Evolutionary conservation across 2,888 invertebrate species (phyloP).

Genomic region (Dicyrtoma fusca): DNA sequence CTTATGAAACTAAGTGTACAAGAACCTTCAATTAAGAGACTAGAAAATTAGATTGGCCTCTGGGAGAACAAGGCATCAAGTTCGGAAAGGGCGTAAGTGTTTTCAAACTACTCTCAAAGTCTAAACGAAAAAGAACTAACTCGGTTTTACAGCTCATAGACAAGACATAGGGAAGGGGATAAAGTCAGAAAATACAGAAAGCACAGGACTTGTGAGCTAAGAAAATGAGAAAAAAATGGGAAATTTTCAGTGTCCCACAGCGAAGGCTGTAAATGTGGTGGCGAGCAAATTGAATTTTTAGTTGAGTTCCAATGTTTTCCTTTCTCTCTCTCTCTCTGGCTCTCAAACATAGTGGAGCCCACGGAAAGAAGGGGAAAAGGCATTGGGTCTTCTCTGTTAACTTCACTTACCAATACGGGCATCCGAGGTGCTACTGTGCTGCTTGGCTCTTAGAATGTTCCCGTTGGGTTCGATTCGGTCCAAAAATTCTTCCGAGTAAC

Average conservation of each 20-base stretch:
- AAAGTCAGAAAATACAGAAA: not conserved
- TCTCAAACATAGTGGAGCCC: slow-evolving; percentile 3
- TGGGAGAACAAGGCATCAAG: slow-evolving; percentile 31
- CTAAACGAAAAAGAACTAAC: slow-evolving; percentile 20
- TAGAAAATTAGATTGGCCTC: slow-evolving; percentile 32
- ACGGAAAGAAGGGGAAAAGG: not conserved
- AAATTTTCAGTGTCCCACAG: slow-evolving; percentile 46
- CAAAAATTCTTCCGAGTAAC: slow-evolving; percentile 91
- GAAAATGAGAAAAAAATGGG: slow-evolving; percentile 33
- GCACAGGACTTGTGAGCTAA: slow-evolving; percentile 2
- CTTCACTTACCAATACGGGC: slow-evolving; percentile 53
- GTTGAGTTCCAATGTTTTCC: slow-evolving; percentile 36
- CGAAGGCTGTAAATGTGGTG: slow-evolving; percentile 45
- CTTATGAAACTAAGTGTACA: not conserved
- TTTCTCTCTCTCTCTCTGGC: slow-evolving; percentile 1
- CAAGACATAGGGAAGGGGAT: not conserved
- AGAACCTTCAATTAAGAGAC: slow-evolving; percentile 31
- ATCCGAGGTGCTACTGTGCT: slow-evolving; percentile 59
- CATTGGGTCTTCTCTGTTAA: not conserved
- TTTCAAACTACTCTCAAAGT: slow-evolving; percentile 6
- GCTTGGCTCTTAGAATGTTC: slow-evolving; percentile 86
- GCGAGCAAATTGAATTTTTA: slow-evolving; percentile 53
- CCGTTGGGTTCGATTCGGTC: slow-evolving; percentile 92
- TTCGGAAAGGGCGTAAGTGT: slow-evolving; percentile 6
- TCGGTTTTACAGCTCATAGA: slow-evolving; percentile 28